Conservation (phyloP, 2,888 invertebrate genomes). For the Leucophenga montana region DNA sequence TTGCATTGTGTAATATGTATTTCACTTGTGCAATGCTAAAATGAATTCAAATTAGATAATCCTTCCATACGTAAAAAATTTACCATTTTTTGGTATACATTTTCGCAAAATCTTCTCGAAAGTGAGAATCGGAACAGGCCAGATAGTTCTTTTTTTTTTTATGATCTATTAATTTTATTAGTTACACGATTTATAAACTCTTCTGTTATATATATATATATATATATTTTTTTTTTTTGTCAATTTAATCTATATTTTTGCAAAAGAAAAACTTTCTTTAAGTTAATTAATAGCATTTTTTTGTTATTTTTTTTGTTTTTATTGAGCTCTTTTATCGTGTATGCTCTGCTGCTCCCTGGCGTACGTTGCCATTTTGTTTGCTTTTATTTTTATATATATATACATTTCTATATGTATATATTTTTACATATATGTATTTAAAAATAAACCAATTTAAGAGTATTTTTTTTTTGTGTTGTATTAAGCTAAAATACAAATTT, state of each 20-base stretch:
- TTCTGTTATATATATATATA: no score
- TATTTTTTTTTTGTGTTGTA: constrained; percentile 19
- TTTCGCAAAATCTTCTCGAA: no score
- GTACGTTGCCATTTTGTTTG: constrained; percentile 60
- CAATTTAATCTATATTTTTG: not conserved
- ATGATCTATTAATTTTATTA: not conserved
- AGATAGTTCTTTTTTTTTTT: not conserved
- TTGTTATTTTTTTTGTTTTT: not conserved
- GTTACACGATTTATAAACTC: not conserved
- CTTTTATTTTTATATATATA: constrained; percentile 53
- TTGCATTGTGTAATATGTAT: no score
- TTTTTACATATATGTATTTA: constrained; percentile 2
- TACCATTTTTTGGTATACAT: no score
- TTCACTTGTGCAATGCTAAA: no score
- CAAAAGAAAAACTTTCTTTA: not conserved
- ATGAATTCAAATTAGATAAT: no score
- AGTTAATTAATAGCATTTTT: not conserved
- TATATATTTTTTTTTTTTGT: not conserved
- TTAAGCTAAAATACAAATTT: constrained; percentile 15
- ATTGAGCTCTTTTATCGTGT: constrained; percentile 11
- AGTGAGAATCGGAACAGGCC: no score
- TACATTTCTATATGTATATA: not conserved
- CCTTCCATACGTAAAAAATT: no score
- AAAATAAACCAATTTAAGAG: constrained; percentile 14
- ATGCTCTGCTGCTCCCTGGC: constrained; percentile 50